Percentiles rank a stretch among this genome's conserved stretches.
Evolutionary conservation across 2,888 invertebrate genomes (phyloP).

Genomic region (Abrostola triplasia): DNA sequence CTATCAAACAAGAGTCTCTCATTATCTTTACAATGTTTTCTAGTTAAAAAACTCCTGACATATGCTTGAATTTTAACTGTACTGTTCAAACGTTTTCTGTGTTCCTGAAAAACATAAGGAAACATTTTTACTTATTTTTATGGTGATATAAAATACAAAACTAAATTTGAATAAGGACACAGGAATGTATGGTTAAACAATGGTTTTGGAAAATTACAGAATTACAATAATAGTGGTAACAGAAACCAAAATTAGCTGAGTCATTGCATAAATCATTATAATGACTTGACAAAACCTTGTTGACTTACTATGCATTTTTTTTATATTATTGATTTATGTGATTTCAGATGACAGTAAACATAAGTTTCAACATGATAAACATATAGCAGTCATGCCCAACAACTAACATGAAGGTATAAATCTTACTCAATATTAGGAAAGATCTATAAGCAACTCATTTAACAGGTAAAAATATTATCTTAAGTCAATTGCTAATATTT

Average conservation of each 20-base stretch:
- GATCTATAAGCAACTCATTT: not conserved
- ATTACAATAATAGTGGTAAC: not conserved
- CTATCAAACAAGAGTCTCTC: conserved; percentile 92
- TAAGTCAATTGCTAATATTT: not conserved
- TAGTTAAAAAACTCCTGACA: conserved; percentile 92
- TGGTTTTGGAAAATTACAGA: not conserved
- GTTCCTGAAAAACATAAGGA: conserved; percentile 84
- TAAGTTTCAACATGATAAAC: not conserved
- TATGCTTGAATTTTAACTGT: conserved; percentile 94
- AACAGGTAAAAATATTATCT: not conserved
- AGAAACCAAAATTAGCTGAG: not conserved
- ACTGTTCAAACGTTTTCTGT: conserved; percentile 92
- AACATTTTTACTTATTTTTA: not conserved
- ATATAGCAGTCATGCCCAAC: not conserved
- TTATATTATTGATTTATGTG: not conserved
- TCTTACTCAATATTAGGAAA: not conserved
- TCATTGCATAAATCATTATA: conserved; percentile 2
- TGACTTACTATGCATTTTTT: not conserved
- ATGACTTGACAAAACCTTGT: conserved; percentile 4
- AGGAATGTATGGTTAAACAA: no score
- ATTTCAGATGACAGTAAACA: not conserved
- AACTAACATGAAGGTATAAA: no score
- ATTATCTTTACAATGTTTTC: conserved; percentile 90
- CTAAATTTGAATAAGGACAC: no score
- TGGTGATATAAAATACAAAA: no score